These are phyloP conservation scores for Jordanella pulchra DNA, from an alignment of 2,797 vertebrate species.

Conservation along the genomic window DNA sequence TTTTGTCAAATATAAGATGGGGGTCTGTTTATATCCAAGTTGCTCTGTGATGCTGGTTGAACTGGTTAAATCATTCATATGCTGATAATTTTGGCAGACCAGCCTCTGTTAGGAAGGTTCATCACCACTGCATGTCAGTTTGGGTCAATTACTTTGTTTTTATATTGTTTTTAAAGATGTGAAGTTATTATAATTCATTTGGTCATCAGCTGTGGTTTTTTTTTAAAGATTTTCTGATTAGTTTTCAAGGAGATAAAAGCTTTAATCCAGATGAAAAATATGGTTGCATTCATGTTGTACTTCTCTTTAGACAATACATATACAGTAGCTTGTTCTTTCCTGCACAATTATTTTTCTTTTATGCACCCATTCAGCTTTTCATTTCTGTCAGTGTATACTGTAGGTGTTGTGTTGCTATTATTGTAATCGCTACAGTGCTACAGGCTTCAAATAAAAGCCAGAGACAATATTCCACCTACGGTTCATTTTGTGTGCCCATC, in stretches of 20 bases:
- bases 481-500: constrained; percentile 59
- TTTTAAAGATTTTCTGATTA: too few species aligned
- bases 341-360: constrained; percentile 33
- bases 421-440: constrained; percentile 68
- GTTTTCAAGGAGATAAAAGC: constrained; percentile 5
- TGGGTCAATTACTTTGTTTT: not conserved
- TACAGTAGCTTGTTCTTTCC: constrained; percentile 21
- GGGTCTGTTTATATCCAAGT: not conserved
- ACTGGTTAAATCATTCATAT: not conserved
- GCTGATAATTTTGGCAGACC: not conserved
- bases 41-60: not conserved
- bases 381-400: constrained; percentile 54
- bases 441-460: constrained; percentile 71
- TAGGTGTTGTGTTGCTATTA: constrained; percentile 64
- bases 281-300: constrained; percentile 7
- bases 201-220: too few species aligned
- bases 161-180: not conserved
- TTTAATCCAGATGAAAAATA: not conserved
- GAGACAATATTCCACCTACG: constrained; percentile 72
- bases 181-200: not conserved
- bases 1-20: too few species aligned
- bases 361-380: constrained; percentile 36
- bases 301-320: constrained; percentile 25
- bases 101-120: not conserved
- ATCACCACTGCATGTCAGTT: not conserved